These are phyloP conservation scores for Sebastes matsubarae DNA, from an alignment of 2,797 vertebrate genomes.

Conservation along the genomic window DNA sequence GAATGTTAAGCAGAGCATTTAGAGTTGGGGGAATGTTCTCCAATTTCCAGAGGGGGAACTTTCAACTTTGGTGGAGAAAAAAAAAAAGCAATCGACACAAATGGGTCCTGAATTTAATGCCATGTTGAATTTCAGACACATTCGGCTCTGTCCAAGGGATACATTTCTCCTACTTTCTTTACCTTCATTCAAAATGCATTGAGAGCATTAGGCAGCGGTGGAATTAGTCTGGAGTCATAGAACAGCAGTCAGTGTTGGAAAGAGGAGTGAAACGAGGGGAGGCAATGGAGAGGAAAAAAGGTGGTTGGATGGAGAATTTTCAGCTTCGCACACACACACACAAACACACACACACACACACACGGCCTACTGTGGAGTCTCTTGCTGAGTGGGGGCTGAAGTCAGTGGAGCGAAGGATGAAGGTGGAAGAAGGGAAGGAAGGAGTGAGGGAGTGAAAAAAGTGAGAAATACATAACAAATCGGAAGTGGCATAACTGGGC, in stretches of 20 bases:
- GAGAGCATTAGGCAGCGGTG: neutral
- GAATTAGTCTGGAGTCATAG: conserved; percentile 22
- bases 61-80: neutral
- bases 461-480: conserved; percentile 52
- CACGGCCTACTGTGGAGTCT: conserved; percentile 31
- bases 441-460: conserved; percentile 29
- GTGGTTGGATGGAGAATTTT: neutral
- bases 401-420: conserved; percentile 57
- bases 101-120: neutral
- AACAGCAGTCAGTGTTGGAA: neutral
- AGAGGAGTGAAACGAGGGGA: neutral
- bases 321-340: neutral
- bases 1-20: neutral
- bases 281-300: conserved; percentile 21
- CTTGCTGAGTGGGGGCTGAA: conserved; percentile 41
- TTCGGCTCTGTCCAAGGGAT: neutral
- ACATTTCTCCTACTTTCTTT: neutral
- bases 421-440: conserved; percentile 29
- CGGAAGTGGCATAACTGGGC: conserved; percentile 47
- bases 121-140: neutral
- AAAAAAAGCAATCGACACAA: neutral
- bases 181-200: neutral
- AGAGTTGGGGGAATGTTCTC: neutral
- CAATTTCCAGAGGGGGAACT: neutral
- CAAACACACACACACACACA: neutral